Base-by-base conservation (phyloP, 1,140 invertebrate genomes). In the Bicyclus anynana region DNA sequence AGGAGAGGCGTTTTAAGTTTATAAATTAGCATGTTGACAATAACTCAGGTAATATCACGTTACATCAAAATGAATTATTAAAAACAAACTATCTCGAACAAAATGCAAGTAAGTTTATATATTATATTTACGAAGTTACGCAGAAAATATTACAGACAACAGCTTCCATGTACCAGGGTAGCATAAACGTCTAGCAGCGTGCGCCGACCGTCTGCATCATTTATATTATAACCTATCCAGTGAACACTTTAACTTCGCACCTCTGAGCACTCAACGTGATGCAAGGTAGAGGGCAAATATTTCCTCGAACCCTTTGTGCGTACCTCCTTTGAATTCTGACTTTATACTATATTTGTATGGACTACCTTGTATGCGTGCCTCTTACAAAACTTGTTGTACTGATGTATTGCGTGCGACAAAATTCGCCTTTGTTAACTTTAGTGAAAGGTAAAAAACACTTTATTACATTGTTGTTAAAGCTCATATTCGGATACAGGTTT, bases 221-320 rank as follows among this genome's bases (percentile, higher is more conserved):
- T 74, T 72, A 75, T 74, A 76, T 74, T 62, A 74, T 71, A 77
- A 74, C 68, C 71, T 27, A 44, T 49, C 56, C 53, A 62, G 56
- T 53, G 64, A 70, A 69, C 74, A 70, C 72, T 66, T 56, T 51
- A 72, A 69, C 67, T 68, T 77, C 62, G 58, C 62, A 71, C 67
- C 67, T 74, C 60, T 56, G 17, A 38, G 55, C 62, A 76, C 67
- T 74, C 62, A 33, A 2, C 33, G 5, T 57, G 29, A 72, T 64
- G 58, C 57, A 66, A 68, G 52, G 62, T 68, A 63, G 63, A 66
- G 56, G 50, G 65, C 62, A 66, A 65, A 69, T 77, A 60, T 72
- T 68, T 65, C 46, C 51, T 27, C 48, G 65, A 61, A 42, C 54
- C 59, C 48, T 61, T 72, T 65, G 67, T 72, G 56, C 56, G 37